A percentile compares a stretch with the other conserved stretches of the same genome.
phyloP scores from a whole-genome alignment of 2,888 invertebrate species.

The Lordiphosa andalusiaca region DNA sequence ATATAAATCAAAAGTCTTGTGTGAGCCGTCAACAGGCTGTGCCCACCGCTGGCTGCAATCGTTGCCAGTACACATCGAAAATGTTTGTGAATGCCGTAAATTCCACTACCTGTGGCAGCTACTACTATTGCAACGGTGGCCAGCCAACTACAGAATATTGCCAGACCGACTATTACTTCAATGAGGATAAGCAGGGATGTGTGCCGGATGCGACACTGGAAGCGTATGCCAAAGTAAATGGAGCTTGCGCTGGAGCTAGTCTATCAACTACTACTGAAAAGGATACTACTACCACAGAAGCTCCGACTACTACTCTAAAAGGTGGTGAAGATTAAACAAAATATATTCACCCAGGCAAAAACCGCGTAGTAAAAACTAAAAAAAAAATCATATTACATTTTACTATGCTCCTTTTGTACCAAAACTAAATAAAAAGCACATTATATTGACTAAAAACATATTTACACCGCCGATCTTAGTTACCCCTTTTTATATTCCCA shows the following conservation, averaged over 20 bases:
- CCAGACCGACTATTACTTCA: neutral
- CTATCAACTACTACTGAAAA: neutral
- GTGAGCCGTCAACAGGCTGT: conserved; percentile 20
- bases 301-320: too few species aligned
- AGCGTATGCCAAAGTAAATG: neutral
- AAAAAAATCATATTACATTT: too few species aligned
- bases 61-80: conserved; percentile 33
- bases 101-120: conserved; percentile 16
- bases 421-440: too few species aligned
- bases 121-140: conserved; percentile 44
- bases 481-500: too few species aligned
- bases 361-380: too few species aligned
- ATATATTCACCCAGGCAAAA: too few species aligned
- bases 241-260: conserved; percentile 16
- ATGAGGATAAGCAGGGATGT: conserved; percentile 41
- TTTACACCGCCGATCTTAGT: too few species aligned
- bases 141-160: accelerated
- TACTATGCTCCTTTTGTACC: too few species aligned
- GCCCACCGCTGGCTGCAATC: conserved; percentile 35
- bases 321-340: too few species aligned
- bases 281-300: too few species aligned
- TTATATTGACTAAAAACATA: too few species aligned
- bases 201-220: accelerated
- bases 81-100: conserved; percentile 39
- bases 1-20: accelerated